These are phyloP conservation scores for Bombus breviceps DNA, from an alignment of 1,140 invertebrate species.

Conservation along the genomic window DNA sequence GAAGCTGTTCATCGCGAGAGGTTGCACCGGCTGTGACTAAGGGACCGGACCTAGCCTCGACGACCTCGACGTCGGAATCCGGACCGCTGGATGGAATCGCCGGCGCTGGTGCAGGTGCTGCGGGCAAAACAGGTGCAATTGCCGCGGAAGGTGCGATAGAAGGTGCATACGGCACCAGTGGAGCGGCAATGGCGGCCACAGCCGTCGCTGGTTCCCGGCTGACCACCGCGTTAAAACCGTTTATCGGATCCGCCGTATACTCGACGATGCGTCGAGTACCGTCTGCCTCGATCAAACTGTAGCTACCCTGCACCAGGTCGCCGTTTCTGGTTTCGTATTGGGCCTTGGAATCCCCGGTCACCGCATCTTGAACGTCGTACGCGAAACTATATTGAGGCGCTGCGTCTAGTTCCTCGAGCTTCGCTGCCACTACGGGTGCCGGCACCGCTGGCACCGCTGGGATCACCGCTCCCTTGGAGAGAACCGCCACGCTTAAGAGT, in stretches of 20 bases:
- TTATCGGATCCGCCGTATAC: conserved; percentile 88
- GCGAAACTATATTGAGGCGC: conserved; percentile 77
- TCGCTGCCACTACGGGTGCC: conserved; percentile 50
- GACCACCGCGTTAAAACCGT: conserved; percentile 88
- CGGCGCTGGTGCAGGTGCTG: conserved; percentile 54
- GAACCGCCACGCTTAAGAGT: conserved; percentile 66
- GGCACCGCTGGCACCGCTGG: conserved; percentile 62
- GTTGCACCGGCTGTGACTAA: conserved; percentile 21
- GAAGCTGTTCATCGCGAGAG: conserved; percentile 44
- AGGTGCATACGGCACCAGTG: conserved; percentile 68
- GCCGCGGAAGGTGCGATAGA: conserved; percentile 69
- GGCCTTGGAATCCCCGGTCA: conserved; percentile 86
- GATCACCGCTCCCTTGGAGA: conserved; percentile 66
- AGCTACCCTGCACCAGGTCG: conserved; percentile 85
- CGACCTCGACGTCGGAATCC: conserved; percentile 79
- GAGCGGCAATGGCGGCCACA: conserved; percentile 64
- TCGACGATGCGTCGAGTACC: conserved; percentile 88
- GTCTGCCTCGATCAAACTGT: conserved; percentile 84
- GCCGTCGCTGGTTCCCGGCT: conserved; percentile 83
- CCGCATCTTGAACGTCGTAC: conserved; percentile 78
- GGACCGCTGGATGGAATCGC: conserved; percentile 74
- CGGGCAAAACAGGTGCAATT: conserved; percentile 53
- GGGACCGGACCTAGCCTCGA: conserved; percentile 74
- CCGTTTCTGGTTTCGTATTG: conserved; percentile 86
- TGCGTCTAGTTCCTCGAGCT: conserved; percentile 75